Evolutionary conservation across 2,888 invertebrate species (phyloP).

Genomic region (Microdon myrmicae): DNA sequence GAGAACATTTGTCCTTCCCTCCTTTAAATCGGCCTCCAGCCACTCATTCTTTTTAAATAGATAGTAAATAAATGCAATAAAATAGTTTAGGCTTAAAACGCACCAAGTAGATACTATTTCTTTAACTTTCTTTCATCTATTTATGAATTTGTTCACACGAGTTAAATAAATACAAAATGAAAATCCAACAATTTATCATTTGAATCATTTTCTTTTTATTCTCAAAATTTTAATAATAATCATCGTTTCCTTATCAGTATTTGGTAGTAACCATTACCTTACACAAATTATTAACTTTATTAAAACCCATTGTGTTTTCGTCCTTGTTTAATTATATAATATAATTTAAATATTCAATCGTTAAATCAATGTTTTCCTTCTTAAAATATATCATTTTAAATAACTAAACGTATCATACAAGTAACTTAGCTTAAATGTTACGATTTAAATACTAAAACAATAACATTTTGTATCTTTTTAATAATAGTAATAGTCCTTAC

Average conservation of each 20-base stretch:
- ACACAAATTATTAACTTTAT: constrained; percentile 31
- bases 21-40: too few relatives aligned
- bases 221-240: too few relatives aligned
- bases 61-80: too few relatives aligned
- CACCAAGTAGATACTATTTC: too few relatives aligned
- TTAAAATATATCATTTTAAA: constrained; percentile 36
- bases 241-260: neutral
- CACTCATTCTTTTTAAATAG: too few relatives aligned
- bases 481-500: constrained; percentile 47
- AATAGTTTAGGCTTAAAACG: too few relatives aligned
- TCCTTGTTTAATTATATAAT: constrained; percentile 18
- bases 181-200: too few relatives aligned
- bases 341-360: constrained; percentile 51
- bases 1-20: too few relatives aligned
- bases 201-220: too few relatives aligned
- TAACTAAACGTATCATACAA: constrained; percentile 47
- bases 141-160: too few relatives aligned
- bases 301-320: constrained; percentile 12
- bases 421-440: constrained; percentile 37
- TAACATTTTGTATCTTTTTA: constrained; percentile 44
- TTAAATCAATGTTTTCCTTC: constrained; percentile 52
- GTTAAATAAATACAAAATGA: too few relatives aligned
- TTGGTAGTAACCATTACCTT: constrained; percentile 33
- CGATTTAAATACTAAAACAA: constrained; percentile 50
- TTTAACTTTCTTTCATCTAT: too few relatives aligned